These are phyloP conservation scores for Mesembrinibis cayennensis DNA, from an alignment of 2,113 vertebrate species.

Conservation along the genomic window DNA sequence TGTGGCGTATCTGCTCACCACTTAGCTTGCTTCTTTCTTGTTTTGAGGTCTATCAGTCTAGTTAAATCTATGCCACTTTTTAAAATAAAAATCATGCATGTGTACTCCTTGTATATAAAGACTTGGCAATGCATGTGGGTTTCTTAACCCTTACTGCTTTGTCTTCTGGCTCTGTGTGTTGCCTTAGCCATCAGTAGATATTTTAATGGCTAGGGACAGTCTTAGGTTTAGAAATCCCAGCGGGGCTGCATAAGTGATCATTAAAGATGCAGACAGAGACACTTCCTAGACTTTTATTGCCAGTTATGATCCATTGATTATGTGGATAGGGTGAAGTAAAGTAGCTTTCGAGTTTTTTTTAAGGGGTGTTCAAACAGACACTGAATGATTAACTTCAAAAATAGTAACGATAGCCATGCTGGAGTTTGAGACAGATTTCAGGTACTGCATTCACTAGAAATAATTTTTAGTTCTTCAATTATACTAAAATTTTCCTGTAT, in stretches of 20 bases:
- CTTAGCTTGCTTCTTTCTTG: neutral
- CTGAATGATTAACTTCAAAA: neutral
- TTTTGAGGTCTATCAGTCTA: neutral
- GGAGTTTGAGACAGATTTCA: neutral
- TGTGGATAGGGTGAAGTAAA: neutral
- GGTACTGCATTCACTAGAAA: neutral
- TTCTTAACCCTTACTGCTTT: neutral
- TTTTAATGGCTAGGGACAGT: neutral
- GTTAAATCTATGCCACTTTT: neutral
- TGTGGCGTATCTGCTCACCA: neutral
- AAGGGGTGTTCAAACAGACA: neutral
- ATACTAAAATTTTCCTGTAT: neutral
- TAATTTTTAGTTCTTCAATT: neutral
- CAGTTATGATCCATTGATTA: neutral
- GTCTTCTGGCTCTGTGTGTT: neutral
- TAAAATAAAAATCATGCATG: neutral
- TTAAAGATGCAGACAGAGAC: neutral
- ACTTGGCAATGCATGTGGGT: neutral
- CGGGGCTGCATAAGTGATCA: neutral
- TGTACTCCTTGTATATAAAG: neutral
- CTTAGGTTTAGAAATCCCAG: neutral
- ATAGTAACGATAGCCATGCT: neutral
- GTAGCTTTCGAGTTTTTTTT: neutral
- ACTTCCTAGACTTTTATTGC: neutral
- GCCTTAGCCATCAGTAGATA: neutral